A percentile compares a stretch with the other conserved stretches of the same genome.
phyloP scores from a whole-genome alignment of 2,113 vertebrate species.

The Pavo muticus region DNA sequence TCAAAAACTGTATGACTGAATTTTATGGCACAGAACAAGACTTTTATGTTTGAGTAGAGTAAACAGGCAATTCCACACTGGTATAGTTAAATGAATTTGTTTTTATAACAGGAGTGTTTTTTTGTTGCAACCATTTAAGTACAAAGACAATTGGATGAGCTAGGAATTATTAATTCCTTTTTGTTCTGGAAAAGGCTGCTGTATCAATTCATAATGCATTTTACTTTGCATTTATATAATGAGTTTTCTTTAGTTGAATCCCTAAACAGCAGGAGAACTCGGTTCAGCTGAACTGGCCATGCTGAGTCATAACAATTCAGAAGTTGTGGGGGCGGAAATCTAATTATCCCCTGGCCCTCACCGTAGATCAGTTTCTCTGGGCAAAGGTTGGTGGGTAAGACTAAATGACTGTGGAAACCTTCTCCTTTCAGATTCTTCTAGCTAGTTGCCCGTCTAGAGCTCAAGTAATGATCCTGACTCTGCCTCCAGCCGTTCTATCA shows the following conservation, averaged over 20 bases:
- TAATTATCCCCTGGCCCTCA: background rate
- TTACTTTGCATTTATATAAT: slow-evolving; percentile 27
- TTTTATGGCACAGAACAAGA: background rate
- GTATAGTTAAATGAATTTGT: background rate
- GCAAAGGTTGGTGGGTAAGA: background rate
- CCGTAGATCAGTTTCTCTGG: background rate
- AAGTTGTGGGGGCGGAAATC: background rate
- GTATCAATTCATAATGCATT: background rate
- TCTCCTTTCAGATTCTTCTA: background rate
- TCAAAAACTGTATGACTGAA: background rate
- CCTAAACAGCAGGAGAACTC: background rate
- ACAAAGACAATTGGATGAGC: background rate
- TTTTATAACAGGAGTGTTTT: background rate
- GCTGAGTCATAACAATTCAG: slow-evolving; percentile 16
- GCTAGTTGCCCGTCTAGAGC: background rate
- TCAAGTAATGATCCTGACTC: background rate
- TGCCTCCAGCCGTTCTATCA: background rate
- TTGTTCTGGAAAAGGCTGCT: background rate
- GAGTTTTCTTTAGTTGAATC: background rate
- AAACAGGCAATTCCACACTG: background rate
- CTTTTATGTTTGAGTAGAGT: background rate
- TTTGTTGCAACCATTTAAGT: background rate
- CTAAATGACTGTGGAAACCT: background rate
- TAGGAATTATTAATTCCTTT: slow-evolving; percentile 19
- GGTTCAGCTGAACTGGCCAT: slow-evolving; percentile 5